Conservation (phyloP, 2,113 vertebrate genomes). For the Ctenodactylus gundi region DNA sequence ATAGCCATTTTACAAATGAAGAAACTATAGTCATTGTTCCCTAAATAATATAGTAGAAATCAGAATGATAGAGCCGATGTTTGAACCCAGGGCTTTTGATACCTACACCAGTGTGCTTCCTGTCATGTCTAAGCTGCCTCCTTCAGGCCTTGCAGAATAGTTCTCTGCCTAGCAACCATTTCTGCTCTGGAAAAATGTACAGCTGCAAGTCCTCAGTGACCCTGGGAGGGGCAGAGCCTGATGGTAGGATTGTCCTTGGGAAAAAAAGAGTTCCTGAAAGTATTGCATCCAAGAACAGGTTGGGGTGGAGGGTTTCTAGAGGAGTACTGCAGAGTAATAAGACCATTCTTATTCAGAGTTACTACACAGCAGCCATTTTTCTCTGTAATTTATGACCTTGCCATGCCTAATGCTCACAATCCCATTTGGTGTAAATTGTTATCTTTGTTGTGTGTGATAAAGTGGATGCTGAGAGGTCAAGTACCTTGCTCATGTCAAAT, state of each 20-base stretch:
- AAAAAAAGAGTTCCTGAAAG: conserved; percentile 7
- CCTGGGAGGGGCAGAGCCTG: background rate
- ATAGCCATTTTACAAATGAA: background rate
- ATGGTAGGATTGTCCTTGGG: background rate
- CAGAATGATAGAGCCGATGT: background rate
- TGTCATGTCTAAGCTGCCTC: background rate
- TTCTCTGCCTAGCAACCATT: conserved; percentile 8
- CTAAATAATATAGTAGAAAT: background rate
- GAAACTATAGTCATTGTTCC: background rate
- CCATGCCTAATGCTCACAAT: background rate
- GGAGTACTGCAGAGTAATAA: background rate
- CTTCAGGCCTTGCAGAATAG: conserved; percentile 6
- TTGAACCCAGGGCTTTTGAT: conserved; percentile 3
- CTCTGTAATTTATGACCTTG: conserved; percentile 38
- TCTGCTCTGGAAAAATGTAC: conserved; percentile 14
- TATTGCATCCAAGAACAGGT: background rate
- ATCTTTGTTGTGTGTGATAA: conserved; percentile 41
- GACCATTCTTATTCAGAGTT: background rate
- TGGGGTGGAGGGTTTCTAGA: background rate
- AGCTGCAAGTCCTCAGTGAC: background rate
- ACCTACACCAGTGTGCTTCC: background rate
- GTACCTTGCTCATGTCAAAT: background rate
- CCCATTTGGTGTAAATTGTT: background rate
- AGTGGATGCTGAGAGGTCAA: background rate
- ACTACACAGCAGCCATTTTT: background rate